Evolutionary conservation across 2,888 invertebrate species (phyloP), one percentile per base, ranked within the genome.

Genomic region (Pseudococcus longispinus): DNA sequence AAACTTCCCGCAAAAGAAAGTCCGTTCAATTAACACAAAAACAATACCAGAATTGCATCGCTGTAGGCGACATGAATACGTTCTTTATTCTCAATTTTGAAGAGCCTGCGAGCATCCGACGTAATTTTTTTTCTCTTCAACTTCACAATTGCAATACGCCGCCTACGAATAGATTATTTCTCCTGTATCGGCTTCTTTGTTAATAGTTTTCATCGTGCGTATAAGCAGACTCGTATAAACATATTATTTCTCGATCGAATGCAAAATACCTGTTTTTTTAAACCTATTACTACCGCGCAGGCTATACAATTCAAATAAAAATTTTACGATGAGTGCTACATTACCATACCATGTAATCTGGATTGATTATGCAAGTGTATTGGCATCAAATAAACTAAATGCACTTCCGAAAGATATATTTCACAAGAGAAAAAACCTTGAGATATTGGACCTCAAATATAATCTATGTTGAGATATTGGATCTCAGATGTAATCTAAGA

Each of bases 11-110:
- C 42, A 51, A 83, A 83, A 83, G 55, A 83, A 83, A 83, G 55
- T 51, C 83, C 83, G 42, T 51, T 55, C 29, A 84, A 84, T 51
- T 55, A 55, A 55, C 55, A 60, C 32, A 84, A 55, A 84, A 84
- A 84, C 77, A 80, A 84, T 55, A 60, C 60, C 46, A 29, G 55
- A 37, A 84, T 55, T 84, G 84, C 84, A 42, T 20, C 77, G 77
- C 77, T 29, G 5, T 42, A 5, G 20, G 77, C 42, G 77, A 80
- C 77, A 42, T 42, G 77, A 80, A 80, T 80, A 42, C 37, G 13
- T 84, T 84, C 55, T 84, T 55, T 65, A 60, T 85, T 42, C 44
- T 65, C 65, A 85, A 70, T 85, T 70, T 85, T 85, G 85, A 85
- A 60, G 85, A 70, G 70, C 85, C 85, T 65, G 65, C 65, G 60